Evolutionary conservation across 2,797 vertebrate species (phyloP), one percentile per base, ranked within the genome.

Genomic region (Ciconia nigra): DNA sequence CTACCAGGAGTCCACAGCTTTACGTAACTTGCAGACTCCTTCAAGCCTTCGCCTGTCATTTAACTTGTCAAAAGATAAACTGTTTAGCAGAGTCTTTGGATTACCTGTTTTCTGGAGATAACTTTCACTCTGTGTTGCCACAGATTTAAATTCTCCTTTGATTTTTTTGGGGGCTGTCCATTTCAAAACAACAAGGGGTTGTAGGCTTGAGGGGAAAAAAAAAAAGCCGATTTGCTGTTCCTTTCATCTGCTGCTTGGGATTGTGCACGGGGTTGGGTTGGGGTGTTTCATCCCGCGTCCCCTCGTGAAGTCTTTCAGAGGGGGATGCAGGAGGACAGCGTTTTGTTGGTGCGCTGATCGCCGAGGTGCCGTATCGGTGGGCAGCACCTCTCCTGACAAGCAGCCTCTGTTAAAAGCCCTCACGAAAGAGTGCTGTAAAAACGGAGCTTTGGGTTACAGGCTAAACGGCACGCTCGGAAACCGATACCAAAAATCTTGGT

Each of bases 1-100:
- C 25, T 37, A 3, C 17, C 15, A 2, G 2, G 41, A 52, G 66
- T 6, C 29, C 1, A 0, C 2, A 10, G 65, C 59, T 66, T 54
- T 22, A 2, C 58, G 33, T 18, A 8, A 8, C 20, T 5, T 16
- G 26, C 46, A 24, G 10, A 3, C 47, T 24, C 39, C 15, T 41
- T 28, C 47, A 42, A 12, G 25, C 59, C 61, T 59, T 83, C 52
- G 26, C 51, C 42, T 63, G 28, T 8, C 33, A 13, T 41, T 46
- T 51, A 31, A 37, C 31, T n/a, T 41, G 33, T 22, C 44, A 24
- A 26, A 35, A 14, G 18, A 13, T 22, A 7, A 47, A 33, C 67
- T 33, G 8, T 11, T 44, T 7, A 3, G 41, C 33, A 35, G n/a
- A 22, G 22, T 7, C 28, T 51, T 39, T 42, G 47, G 26, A 11